Evolutionary conservation across 1,140 invertebrate species (phyloP).

Genomic region (Trigoniulus corallinus): DNA sequence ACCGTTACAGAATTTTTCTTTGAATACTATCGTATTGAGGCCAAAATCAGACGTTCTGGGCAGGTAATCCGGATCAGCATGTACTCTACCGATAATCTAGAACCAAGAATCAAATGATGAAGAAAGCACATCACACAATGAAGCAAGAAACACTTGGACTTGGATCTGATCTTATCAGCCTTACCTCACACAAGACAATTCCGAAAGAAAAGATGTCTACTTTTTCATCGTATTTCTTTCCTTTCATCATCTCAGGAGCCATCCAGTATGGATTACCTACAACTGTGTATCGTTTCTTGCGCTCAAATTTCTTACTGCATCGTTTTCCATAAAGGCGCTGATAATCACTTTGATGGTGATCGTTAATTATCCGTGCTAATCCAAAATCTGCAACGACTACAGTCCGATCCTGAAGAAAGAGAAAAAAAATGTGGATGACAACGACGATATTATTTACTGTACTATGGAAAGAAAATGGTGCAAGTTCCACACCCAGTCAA

Average conservation of each 20-base stretch:
- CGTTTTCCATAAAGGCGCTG: conserved; percentile 18
- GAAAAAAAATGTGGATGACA: too few species aligned
- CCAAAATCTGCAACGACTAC: conserved; percentile 93
- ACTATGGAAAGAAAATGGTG: too few species aligned
- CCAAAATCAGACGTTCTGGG: conserved; percentile 78
- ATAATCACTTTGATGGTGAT: conserved; percentile 36
- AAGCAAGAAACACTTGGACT: too few species aligned
- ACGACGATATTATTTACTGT: too few species aligned
- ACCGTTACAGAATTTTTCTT: conserved; percentile 68
- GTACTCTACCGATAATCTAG: conserved; percentile 77
- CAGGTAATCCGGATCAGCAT: conserved; percentile 80
- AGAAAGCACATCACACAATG: neutral
- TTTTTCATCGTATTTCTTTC: conserved; percentile 89
- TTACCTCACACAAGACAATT: conserved; percentile 84
- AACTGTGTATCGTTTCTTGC: conserved; percentile 49
- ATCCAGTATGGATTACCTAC: conserved; percentile 96
- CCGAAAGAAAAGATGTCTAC: conserved; percentile 95
- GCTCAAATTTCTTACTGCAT: conserved; percentile 33
- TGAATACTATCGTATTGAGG: conserved; percentile 68
- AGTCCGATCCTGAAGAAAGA: conserved; percentile 45
- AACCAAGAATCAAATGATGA: conserved; percentile 11
- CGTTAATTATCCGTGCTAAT: conserved; percentile 67
- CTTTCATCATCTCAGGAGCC: conserved; percentile 96
- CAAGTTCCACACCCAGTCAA: neutral
- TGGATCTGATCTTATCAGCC: too few species aligned